A percentile compares a stretch with the other conserved stretches of the same genome.
Conservation (phyloP, 2,797 vertebrate species). For the Gallinago nigripennis region DNA sequence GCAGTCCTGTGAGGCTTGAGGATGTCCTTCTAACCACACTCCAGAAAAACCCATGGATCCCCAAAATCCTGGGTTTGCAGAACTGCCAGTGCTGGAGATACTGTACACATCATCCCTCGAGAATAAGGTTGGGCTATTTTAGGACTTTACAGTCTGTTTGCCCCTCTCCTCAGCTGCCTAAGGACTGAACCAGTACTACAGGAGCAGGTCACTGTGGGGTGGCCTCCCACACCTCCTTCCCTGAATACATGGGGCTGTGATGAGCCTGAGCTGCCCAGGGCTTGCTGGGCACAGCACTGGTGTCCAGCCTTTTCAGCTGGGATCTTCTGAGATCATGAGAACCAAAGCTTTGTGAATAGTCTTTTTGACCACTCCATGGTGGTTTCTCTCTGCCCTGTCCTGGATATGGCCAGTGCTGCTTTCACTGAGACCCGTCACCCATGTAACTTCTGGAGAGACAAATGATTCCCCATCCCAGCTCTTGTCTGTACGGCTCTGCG, state of each 20-base stretch:
- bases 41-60: not conserved
- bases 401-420: not conserved
- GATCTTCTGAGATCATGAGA: not conserved
- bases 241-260: rapidly evolving
- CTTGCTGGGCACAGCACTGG: not conserved
- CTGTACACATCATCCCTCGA: rapidly evolving
- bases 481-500: not conserved
- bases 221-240: not conserved
- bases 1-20: not conserved
- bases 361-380: not conserved
- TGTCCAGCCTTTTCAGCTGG: not conserved
- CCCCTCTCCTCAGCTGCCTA: not conserved
- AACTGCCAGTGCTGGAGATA: not conserved
- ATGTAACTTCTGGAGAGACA: rapidly evolving
- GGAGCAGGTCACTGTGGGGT: not conserved
- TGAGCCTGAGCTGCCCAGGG: not conserved
- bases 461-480: not conserved
- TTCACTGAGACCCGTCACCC: not conserved
- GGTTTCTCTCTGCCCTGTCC: not conserved
- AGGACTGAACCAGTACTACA: not conserved
- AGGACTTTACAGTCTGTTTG: not conserved
- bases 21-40: not conserved
- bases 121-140: not conserved
- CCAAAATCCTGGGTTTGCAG: not conserved
- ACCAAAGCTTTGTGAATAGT: not conserved